Base-by-base conservation (phyloP, 1,140 invertebrate genomes). In the Caenorhabditis briggsae region DNA sequence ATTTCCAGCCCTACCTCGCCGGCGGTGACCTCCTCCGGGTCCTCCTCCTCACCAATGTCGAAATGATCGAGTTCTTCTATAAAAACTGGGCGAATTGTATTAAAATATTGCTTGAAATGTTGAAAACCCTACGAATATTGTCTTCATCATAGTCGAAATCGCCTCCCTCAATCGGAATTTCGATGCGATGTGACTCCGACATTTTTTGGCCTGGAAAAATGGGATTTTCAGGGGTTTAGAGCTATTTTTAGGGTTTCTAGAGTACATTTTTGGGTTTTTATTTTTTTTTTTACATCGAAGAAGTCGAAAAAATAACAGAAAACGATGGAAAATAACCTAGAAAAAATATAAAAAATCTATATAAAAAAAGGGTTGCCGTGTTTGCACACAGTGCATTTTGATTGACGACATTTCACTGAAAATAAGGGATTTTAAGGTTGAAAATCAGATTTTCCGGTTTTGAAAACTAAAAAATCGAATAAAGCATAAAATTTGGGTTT, bases 51-150 rank as follows among this genome's bases (percentile, higher is more conserved):
- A 3, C 65, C 84, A 56, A 85, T 85, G n/a, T 85, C 65, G 65
- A 85, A 85, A 48, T 85, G 84, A 16, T 74, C 65, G 46, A 85
- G 65, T 61, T 85, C 84, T 58, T 85, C 84, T 85, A 25, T 46
- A 85, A 85, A 74, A 78, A 50, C 33, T 78, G 9, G 70, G 16
- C 43, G 25, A 64, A 33, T 33, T 41, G 23, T 16, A 2, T 18
- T 16, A 11, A 70, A 8, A 46, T 70, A 18, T 48, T 0, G 18
- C 16, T 16, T 20, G 12, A 23, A 50, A 50, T 33, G 33, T 3
- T 33, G 3, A 33, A 33, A 33, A 33, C 3, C 70, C 50, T 41
- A 78, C 70, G 70, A 53, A 78, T 78, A 23, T 48, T 50, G 20
- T 78, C 70, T 5, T 23, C 46, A 53, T 78, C 70, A 43, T 20